Evolutionary conservation across 2,113 vertebrate species (phyloP), one percentile per base, ranked within the genome.

Genomic region (Nycticebus coucang): DNA sequence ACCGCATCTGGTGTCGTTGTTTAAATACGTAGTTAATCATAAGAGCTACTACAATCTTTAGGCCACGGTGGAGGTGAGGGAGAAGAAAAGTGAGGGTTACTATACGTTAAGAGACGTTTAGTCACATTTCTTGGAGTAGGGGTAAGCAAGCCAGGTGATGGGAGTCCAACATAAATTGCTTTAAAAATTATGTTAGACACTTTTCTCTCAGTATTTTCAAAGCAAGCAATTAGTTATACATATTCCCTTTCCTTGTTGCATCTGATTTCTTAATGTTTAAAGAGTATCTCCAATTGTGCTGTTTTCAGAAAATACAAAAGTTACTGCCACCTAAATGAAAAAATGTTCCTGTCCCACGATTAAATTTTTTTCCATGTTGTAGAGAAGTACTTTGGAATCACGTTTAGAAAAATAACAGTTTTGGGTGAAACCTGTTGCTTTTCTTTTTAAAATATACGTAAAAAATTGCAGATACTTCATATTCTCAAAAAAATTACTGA

Each of bases 331-430:
- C 57, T 89, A 84, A 91, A 68, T 89, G 26, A 41, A 79, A 88
- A 82, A 33, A 62, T 59, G n/a, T n/a, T 37, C 33, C 90, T 94
- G 68, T 57, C n/a, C 69, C 75, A 64, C 33, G 77, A 92, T 66
- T 85, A 74, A 96, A 71, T n/a, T 75, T 33, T 74, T 74, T 53
- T 74, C 80, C 41, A 60, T 83, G n/a, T 79, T 59, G 37, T 82
- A 94, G 57, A 88, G 30, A 71, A 62, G 55, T 59, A 57, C n/a
- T 81, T 66, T 37, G n/a, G 53, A 80, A 66, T 91, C 59, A 53
- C 3, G 89, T 85, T 77, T 33, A 95, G 59, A 60, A 92, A 96
- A 95, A 53, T 37, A 26, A 26, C 45, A 90, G 53, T 87, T 92
- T 92, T 35, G 87, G 57, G 5, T 45, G 21, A 95, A 95, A 72